Percentiles rank a stretch among this genome's conserved stretches.
These are phyloP conservation scores for Microchrysa polita DNA, from an alignment of 2,888 invertebrate species.

Conservation along the genomic window DNA sequence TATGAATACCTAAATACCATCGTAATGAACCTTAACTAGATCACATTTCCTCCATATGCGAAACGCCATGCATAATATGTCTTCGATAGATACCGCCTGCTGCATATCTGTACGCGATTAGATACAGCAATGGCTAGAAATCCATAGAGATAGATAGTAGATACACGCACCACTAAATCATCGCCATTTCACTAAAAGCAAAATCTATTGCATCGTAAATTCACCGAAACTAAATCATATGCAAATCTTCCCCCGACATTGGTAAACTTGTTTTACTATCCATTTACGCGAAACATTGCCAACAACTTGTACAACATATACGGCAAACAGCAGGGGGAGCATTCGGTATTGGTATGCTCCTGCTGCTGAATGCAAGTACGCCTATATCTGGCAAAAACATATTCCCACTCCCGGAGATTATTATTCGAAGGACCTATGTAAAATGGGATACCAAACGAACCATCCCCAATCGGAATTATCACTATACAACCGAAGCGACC, in stretches of 20 bases:
- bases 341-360: too few species aligned
- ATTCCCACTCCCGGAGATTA: background rate
- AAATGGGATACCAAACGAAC: background rate
- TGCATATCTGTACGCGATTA: too few species aligned
- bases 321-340: background rate
- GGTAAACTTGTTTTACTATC: slow-evolving; percentile 32
- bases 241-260: slow-evolving; percentile 34
- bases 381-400: background rate
- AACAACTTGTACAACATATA: slow-evolving; percentile 2
- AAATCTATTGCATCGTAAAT: slow-evolving; percentile 29
- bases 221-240: slow-evolving; percentile 39
- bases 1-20: slow-evolving; percentile 25
- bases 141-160: background rate
- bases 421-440: background rate
- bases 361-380: background rate
- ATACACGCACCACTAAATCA: slow-evolving; percentile 34
- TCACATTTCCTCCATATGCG: slow-evolving; percentile 17
- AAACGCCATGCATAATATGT: too few species aligned
- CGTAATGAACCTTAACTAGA: slow-evolving; percentile 18
- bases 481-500: too few species aligned
- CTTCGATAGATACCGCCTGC: too few species aligned
- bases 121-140: too few species aligned
- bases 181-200: slow-evolving; percentile 35
- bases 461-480: slow-evolving; percentile 6
- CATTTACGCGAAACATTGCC: slow-evolving; percentile 24